Percentiles rank a stretch among this genome's conserved stretches.
These are phyloP conservation scores for Anneissia japonica DNA, from an alignment of 35 echinoderm and acorn worm species.

Conservation along the genomic window DNA sequence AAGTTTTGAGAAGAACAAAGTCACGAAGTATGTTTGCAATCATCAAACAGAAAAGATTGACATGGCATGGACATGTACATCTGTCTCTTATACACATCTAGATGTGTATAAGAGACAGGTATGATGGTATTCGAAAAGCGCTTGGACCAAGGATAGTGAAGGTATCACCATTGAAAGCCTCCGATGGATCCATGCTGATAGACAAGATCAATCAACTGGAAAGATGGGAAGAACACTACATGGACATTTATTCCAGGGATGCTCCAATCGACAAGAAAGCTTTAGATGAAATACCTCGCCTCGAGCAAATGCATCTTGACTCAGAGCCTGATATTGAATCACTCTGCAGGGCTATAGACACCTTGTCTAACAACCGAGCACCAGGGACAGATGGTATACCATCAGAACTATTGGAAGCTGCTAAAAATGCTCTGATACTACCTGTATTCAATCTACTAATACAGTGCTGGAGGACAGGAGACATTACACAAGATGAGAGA, in stretches of 20 bases:
- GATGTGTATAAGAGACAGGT: no score
- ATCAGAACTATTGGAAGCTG: no score
- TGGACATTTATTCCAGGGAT: not conserved
- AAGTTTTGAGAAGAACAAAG: not conserved
- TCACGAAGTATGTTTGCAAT: not conserved
- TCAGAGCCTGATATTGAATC: not conserved
- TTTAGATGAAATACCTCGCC: not conserved
- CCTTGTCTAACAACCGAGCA: no score
- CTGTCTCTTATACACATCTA: no score
- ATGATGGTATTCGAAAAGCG: not conserved
- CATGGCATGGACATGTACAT: not conserved
- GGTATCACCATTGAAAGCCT: not conserved
- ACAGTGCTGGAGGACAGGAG: no score
- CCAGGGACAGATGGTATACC: no score
- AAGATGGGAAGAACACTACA: slow-evolving; percentile 1
- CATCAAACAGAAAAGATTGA: not conserved
- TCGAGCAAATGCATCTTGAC: not conserved
- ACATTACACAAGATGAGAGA: no score
- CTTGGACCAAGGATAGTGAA: not conserved
- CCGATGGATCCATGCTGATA: not conserved
- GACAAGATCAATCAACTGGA: not conserved
- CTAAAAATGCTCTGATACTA: no score
- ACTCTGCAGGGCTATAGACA: not conserved
- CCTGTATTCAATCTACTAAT: no score
- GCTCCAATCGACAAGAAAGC: not conserved